These are phyloP conservation scores for Pseudonaja textilis DNA, from an alignment of 2,113 vertebrate genomes.

Conservation along the genomic window DNA sequence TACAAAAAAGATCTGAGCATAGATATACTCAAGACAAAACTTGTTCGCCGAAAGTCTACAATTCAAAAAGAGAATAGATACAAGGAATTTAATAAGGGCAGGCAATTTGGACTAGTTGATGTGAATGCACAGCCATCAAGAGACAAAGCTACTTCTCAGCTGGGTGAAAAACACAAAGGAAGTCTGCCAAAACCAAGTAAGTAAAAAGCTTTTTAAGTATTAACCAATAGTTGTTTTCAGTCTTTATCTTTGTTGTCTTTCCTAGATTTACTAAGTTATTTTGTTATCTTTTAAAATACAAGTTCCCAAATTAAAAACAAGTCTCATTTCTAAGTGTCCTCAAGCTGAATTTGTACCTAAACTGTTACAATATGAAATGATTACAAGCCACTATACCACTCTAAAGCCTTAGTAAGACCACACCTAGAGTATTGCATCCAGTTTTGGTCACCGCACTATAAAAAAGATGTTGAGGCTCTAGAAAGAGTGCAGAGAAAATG, in stretches of 20 bases:
- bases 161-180: constrained; percentile 44
- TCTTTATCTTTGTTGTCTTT: neutral
- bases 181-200: constrained; percentile 62
- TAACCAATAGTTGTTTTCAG: neutral
- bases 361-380: neutral
- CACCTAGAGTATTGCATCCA: no score
- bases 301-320: neutral
- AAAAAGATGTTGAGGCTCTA: no score
- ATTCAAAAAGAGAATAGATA: constrained; percentile 86
- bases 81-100: constrained; percentile 75
- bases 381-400: no score
- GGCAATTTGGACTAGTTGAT: constrained; percentile 74
- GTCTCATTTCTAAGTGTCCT: neutral
- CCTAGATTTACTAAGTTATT: neutral
- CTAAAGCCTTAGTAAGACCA: no score
- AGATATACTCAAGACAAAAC: constrained; percentile 79
- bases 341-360: neutral
- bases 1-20: constrained; percentile 82
- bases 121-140: constrained; percentile 61
- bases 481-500: no score
- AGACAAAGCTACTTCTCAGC: constrained; percentile 41
- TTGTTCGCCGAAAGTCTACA: constrained; percentile 81
- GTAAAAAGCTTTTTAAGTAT: constrained; percentile 13
- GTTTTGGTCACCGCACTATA: no score
- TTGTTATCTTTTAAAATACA: no score